Evolutionary conservation across 2,888 invertebrate species (phyloP).

Genomic region (Drosophila silvestris): DNA sequence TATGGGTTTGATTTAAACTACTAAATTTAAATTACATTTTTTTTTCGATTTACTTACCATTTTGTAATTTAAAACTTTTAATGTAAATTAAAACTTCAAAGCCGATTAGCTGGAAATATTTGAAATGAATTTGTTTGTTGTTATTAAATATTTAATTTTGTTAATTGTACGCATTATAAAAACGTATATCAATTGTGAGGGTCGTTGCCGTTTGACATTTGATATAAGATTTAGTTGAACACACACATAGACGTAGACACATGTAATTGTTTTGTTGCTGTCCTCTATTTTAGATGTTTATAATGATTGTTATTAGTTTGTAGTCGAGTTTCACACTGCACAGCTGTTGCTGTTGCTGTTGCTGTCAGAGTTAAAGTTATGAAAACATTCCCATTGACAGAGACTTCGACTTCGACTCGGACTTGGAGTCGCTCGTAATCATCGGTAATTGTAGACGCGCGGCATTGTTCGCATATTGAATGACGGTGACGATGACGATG

Average conservation of each 20-base stretch:
- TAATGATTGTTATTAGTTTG: conserved; percentile 57
- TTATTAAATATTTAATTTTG: conserved; percentile 26
- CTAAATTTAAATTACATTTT: neutral
- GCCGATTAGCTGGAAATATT: conserved; percentile 55
- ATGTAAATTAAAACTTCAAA: conserved; percentile 52
- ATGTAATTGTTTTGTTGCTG: conserved; percentile 42
- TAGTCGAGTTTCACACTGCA: conserved; percentile 36
- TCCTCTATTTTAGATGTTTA: conserved; percentile 53
- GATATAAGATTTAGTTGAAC: conserved; percentile 24
- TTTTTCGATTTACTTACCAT: conserved; percentile 49
- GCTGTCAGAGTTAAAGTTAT: conserved; percentile 42
- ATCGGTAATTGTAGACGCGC: conserved; percentile 66
- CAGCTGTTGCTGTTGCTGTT: conserved; percentile 25
- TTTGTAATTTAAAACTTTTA: conserved; percentile 52
- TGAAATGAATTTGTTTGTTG: conserved; percentile 32
- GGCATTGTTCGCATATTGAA: conserved; percentile 74
- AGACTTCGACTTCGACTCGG: conserved; percentile 17
- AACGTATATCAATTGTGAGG: conserved; percentile 41
- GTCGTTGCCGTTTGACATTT: conserved; percentile 53
- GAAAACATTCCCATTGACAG: conserved; percentile 51
- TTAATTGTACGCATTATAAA: conserved; percentile 36
- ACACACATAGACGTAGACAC: conserved; percentile 8
- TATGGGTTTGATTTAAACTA: neutral
- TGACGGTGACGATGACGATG: conserved; percentile 49
- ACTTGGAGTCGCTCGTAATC: conserved; percentile 12